Conservation (phyloP, 92 coral and sea anemone species). For the Actinostola sp. region DNA sequence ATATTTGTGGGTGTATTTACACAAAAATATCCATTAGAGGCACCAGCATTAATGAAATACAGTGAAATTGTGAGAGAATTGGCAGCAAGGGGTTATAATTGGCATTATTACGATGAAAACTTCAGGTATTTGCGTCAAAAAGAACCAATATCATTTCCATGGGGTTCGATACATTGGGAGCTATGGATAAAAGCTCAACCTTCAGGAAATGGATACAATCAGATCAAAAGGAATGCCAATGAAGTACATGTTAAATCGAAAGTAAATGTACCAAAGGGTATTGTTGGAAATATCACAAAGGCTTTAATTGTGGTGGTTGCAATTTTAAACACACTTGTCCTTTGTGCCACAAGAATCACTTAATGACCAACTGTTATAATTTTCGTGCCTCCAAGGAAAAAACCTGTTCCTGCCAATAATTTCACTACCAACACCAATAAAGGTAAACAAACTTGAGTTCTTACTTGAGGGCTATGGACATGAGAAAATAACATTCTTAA, state of each 20-base stretch:
- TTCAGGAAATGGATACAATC: neutral
- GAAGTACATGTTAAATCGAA: neutral
- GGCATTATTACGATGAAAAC: slow-evolving; percentile 45
- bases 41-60: slow-evolving; percentile 26
- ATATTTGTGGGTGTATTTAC: slow-evolving; percentile 37
- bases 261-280: slow-evolving; percentile 19
- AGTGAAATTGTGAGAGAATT: slow-evolving; percentile 17
- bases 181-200: slow-evolving; percentile 49
- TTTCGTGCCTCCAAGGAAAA: slow-evolving; percentile 32
- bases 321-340: slow-evolving; percentile 37
- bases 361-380: slow-evolving; percentile 14
- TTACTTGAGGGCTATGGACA: slow-evolving; percentile 26
- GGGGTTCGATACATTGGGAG: slow-evolving; percentile 42
- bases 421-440: slow-evolving; percentile 32
- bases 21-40: slow-evolving; percentile 15
- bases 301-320: slow-evolving; percentile 31
- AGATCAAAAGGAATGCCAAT: neutral
- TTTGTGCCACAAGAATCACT: slow-evolving; percentile 27
- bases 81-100: slow-evolving; percentile 26
- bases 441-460: slow-evolving; percentile 19
- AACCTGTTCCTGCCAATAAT: slow-evolving; percentile 2
- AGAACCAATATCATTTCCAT: slow-evolving; percentile 1
- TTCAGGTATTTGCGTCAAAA: slow-evolving; percentile 22
- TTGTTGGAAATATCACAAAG: slow-evolving; percentile 35
- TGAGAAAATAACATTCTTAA: slow-evolving; percentile 10